These are phyloP conservation scores for Periophthalmus modestus DNA, from an alignment of 2,113 vertebrate genomes.

Conservation along the genomic window DNA sequence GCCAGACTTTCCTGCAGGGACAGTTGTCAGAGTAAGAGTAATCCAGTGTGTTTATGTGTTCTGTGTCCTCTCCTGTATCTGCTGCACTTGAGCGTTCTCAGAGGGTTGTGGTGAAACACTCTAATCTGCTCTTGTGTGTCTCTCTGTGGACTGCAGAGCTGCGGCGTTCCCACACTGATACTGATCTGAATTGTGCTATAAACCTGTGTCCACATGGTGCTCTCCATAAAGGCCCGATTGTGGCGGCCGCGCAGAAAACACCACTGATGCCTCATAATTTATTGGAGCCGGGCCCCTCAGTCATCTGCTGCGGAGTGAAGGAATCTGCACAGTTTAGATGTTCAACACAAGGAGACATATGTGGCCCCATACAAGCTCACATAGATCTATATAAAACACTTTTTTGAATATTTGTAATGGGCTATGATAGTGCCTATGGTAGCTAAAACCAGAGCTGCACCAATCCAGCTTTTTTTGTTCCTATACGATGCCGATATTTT, in stretches of 20 bases:
- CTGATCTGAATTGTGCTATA: conserved; percentile 60
- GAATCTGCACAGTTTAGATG: conserved; percentile 10
- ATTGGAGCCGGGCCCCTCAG: conserved; percentile 29
- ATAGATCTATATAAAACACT: no score
- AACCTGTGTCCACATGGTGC: conserved; percentile 52
- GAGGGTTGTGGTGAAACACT: background rate
- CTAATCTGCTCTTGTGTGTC: conserved; percentile 2
- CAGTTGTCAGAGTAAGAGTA: no score
- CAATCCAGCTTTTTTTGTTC: no score
- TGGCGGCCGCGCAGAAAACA: conserved; percentile 43
- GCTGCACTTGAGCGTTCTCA: background rate
- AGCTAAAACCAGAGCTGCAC: no score
- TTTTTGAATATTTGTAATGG: no score
- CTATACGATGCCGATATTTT: no score
- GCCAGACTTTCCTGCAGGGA: background rate
- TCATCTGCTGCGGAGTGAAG: conserved; percentile 24
- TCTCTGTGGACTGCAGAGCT: conserved; percentile 6
- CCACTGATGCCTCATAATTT: conserved; percentile 53
- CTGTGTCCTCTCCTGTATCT: background rate
- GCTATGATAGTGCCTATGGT: no score
- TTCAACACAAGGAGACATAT: background rate
- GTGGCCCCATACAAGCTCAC: background rate
- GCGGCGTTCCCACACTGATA: conserved; percentile 73
- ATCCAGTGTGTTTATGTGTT: background rate
- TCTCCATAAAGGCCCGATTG: conserved; percentile 56